Conservation (phyloP, 2,113 vertebrate species). For the Machaerirhynchus nigripectus region DNA sequence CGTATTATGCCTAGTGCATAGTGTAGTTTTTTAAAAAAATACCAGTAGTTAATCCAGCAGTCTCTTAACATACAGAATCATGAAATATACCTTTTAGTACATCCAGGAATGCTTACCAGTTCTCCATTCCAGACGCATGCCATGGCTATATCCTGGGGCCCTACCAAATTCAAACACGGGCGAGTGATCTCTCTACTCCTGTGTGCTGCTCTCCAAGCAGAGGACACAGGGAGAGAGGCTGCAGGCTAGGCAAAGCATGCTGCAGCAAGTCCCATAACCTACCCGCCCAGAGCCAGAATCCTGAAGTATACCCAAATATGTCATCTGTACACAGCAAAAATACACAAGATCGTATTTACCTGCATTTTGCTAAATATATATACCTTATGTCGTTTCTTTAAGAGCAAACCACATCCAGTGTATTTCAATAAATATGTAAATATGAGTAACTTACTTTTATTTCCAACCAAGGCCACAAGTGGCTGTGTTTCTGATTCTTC, state of each 20-base stretch:
- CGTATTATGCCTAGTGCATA: neutral
- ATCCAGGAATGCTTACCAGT: neutral
- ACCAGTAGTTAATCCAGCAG: neutral
- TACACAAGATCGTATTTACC: neutral
- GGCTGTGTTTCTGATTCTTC: conserved; percentile 91
- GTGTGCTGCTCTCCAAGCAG: neutral
- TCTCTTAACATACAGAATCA: neutral
- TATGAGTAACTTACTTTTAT: conserved; percentile 90
- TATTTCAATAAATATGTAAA: neutral
- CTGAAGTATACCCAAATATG: neutral
- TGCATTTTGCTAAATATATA: neutral
- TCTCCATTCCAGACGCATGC: neutral
- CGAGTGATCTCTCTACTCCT: neutral
- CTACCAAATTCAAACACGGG: neutral
- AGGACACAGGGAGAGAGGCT: neutral
- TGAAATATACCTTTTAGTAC: neutral
- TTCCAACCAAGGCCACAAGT: conserved; percentile 91
- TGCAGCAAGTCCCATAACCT: neutral
- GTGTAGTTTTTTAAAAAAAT: neutral
- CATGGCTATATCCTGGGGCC: neutral
- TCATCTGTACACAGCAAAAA: neutral
- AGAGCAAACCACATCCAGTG: neutral
- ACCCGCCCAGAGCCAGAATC: neutral
- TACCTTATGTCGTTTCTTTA: neutral
- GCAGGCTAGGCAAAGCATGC: neutral